Evolutionary conservation across 2,113 vertebrate species (phyloP), one percentile per base, ranked within the genome.

Genomic region (Cacatua alba): DNA sequence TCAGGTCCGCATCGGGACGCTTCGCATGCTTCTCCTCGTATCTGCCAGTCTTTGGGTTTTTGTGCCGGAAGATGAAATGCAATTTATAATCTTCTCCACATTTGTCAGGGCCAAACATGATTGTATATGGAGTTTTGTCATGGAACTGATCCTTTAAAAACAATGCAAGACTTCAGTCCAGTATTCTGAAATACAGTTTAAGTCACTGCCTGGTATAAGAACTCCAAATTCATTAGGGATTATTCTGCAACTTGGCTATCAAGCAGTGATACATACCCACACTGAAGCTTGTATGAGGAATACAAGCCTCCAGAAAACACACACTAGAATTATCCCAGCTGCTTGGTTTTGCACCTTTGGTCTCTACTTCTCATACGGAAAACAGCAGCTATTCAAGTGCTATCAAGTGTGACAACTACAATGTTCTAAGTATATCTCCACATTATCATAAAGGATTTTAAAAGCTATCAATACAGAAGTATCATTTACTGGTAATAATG

Each of bases 41-140:
- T 75, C 98, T 98, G 44, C 99, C 99, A 0, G 99, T 99, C 97
- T 99, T 99, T 20, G 98, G 99, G 95, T 99, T 99, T 95, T 99
- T 99, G 98, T 99, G 99, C 23, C 99, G 98, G 97, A 99, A 99
- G 98, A 99, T 99, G 97, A 99, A 99, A 97, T 99, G 99, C 82
- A 99, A 96, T 87, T 99, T 99, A 95, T 99, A 99, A 92, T 99
- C 99, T 78, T 99, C 99, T 55, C 99, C 99, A 95, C 99, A 99
- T 92, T 99, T 99, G 97, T 99, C 99, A 7, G 99, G 99, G 48
- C 99, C 99, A 82, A 99, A 99, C 99, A 99, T 99, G 96, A 99
- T 99, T 10, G 99, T 99, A 95, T 99, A 99, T 0, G 99, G 98
- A 29, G 99, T 99, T 97, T 99, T 99, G 97, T 99, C 99, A 77